These are phyloP conservation scores for Darevskia nairensis DNA, from an alignment of 2,797 vertebrate species.

Conservation along the genomic window DNA sequence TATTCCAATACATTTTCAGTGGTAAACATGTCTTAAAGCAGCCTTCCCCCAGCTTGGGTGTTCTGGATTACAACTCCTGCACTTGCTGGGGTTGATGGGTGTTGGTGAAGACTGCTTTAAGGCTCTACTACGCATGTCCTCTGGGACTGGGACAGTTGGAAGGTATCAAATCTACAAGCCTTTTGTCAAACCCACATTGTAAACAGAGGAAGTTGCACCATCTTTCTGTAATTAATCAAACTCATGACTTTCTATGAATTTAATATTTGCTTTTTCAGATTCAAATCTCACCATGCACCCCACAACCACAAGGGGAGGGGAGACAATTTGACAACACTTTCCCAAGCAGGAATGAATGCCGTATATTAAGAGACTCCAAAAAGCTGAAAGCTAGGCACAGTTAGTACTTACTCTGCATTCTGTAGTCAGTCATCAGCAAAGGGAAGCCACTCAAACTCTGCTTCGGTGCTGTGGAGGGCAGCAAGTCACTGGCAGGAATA, in stretches of 20 bases:
- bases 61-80: too few relatives aligned
- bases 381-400: neutral
- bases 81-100: too few relatives aligned
- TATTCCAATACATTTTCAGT: too few relatives aligned
- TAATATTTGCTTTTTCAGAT: neutral
- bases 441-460: constrained; percentile 45
- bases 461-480: constrained; percentile 12
- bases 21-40: too few relatives aligned
- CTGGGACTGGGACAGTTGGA: neutral
- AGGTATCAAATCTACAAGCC: neutral
- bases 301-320: too few relatives aligned
- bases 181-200: neutral
- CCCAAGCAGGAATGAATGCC: neutral
- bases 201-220: neutral
- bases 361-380: too few relatives aligned
- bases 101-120: too few relatives aligned
- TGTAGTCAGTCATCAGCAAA: constrained; percentile 32
- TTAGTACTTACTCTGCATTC: constrained; percentile 55
- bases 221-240: neutral
- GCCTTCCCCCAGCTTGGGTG: too few relatives aligned
- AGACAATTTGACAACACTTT: neutral
- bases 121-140: neutral
- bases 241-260: neutral
- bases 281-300: neutral
- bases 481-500: neutral